Evolutionary conservation across 2,113 vertebrate species (phyloP), one percentile per base, ranked within the genome.

Genomic region (mouse (Mus musculus)): DNA sequence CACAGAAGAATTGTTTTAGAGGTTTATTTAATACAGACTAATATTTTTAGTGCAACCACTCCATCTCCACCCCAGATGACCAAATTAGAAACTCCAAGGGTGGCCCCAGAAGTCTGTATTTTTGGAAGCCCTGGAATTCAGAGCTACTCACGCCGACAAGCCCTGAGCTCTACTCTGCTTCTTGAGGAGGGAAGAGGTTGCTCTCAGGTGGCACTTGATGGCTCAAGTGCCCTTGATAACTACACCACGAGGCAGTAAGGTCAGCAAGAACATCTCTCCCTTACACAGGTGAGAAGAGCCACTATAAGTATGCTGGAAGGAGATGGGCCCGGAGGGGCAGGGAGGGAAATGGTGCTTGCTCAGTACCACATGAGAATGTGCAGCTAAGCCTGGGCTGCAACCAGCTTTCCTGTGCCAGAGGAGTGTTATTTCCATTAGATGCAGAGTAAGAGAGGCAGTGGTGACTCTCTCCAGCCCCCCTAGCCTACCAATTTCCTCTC

Each of bases 361-460:
- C 82, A 56, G 56, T 33, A 36, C 49, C 71, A 54, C 54, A 3
- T 16, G 72, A 46, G 39, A 39, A 39, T 9, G 9, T 46, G 49
- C 63, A 80, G 39, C 24, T 28, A 30, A 71, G n/a, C 78, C 65
- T 36, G 54, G 73, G 80, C 88, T 88, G 26, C 52, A 11, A 65
- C 75, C 95, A 26, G 73, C 30, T 17, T 26, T 87, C 67, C 3
- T 0, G 71, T 67, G 10, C 89, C 92, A 19, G 20, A 59, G 17
- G n/a, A 28, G 39, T 71, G 90, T 76, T 84, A 89, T 89, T 93
- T 92, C 84, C 91, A 94, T 88, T n/a, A 95, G 93, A 85, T 20
- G 17, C 56, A 46, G 49, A 42, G 30, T 2, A 65, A 78, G 54
- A 90, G 52, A 91, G 80, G 63, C 33, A 63, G 80, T 1, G 8